These are phyloP conservation scores for Pristionchus arcanus DNA, from an alignment of 2,888 invertebrate genomes.

Conservation along the genomic window DNA sequence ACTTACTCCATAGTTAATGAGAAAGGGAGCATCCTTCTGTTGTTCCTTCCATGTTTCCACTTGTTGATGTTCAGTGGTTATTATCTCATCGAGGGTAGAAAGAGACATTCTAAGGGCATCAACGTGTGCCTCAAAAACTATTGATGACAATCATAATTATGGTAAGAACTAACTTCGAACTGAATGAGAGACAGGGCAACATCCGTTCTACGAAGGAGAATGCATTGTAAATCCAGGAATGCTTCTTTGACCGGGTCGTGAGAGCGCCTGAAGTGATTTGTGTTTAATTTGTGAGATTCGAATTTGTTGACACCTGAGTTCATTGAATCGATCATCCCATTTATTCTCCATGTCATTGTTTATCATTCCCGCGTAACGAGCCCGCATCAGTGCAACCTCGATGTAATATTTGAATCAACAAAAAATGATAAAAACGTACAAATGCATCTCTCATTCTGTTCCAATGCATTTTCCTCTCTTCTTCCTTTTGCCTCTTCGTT, in stretches of 20 bases:
- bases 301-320: not conserved
- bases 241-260: not conserved
- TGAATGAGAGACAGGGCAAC: not conserved
- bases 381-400: not conserved
- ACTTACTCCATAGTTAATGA: not conserved
- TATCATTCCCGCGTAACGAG: not conserved
- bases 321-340: slow-evolving; percentile 37
- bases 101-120: not conserved
- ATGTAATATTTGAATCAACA: not conserved
- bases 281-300: not conserved
- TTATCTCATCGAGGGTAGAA: not conserved
- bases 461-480: not conserved
- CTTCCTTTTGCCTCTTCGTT: not conserved
- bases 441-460: not conserved
- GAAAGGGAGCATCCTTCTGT: not conserved
- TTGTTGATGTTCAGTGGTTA: not conserved
- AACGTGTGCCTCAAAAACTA: not conserved
- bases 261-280: not conserved
- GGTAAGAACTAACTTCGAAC: not conserved
- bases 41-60: not conserved
- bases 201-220: not conserved
- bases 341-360: not conserved
- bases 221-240: not conserved
- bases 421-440: not conserved
- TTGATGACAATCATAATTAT: no score